Conservation (phyloP, 2,797 vertebrate genomes). For the Acanthopagrus latus region DNA sequence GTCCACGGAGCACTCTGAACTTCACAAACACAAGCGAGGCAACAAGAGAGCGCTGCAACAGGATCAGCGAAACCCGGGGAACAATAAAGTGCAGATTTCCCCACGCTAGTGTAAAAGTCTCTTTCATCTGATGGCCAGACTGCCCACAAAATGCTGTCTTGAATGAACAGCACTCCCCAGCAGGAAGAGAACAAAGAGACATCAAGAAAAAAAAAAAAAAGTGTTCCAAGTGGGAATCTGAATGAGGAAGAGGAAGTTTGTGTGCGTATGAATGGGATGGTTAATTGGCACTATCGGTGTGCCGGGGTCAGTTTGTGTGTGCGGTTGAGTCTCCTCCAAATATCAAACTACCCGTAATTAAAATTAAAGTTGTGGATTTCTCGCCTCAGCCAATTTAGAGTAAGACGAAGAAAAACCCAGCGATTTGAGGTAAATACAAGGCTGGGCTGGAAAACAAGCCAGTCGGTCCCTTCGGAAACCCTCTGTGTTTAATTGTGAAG, state of each 20-base stretch:
- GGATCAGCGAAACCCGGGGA: slow-evolving; percentile 41
- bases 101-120: slow-evolving; percentile 42
- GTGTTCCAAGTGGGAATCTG: neutral
- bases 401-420: neutral
- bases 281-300: neutral
- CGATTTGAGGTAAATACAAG: slow-evolving; percentile 43
- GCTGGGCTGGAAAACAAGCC: slow-evolving; percentile 59
- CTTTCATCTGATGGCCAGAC: slow-evolving; percentile 56
- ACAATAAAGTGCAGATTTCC: slow-evolving; percentile 38
- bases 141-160: slow-evolving; percentile 16
- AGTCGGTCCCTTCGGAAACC: slow-evolving; percentile 38
- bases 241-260: neutral
- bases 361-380: slow-evolving; percentile 29
- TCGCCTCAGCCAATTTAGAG: slow-evolving; percentile 22
- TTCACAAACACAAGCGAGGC: slow-evolving; percentile 21
- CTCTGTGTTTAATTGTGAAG: slow-evolving; percentile 59
- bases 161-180: slow-evolving; percentile 9
- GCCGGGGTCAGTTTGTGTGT: neutral
- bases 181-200: slow-evolving; percentile 45
- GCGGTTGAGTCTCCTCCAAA: neutral
- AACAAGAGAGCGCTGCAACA: slow-evolving; percentile 4
- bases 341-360: slow-evolving; percentile 16
- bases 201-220: neutral
- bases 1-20: slow-evolving; percentile 52
- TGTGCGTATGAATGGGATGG: neutral